Evolutionary conservation across 2,888 invertebrate species (phyloP), one percentile per base, ranked within the genome.

Genomic region (Boloria euphrosyne): DNA sequence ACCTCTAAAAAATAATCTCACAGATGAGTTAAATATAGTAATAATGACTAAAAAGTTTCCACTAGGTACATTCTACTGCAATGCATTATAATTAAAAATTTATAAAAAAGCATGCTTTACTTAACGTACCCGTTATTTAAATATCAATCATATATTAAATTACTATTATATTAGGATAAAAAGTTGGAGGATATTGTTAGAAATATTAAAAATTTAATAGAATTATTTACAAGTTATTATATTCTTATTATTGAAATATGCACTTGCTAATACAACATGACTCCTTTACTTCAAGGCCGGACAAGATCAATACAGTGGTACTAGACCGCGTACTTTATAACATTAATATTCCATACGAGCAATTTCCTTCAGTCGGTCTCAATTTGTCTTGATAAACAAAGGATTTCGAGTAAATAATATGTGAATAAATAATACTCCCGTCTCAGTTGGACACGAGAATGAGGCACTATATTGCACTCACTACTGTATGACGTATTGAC

Each of bases 321-420:
- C 47, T 38, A 38, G 51, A 57, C 57, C 18, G 31, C 17, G 44
- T 57, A 27, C 46, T 27, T 46, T 51, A 57, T 57, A 46, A 58
- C 53, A 65, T 68, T 65, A 58, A 57, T 61, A 68, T 68, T 65
- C 60, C 22, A 14, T 16, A 49, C 68, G 51, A 62, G 46, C 47
- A 57, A 47, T 53, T 65, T 68, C 65, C 65, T 65, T 49, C 49
- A 53, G 53, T 57, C 63, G 49, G 44, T 31, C 54, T 60, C 51
- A 61, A 64, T 64, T 65, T 60, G 59, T 64, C 46, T 46, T 55
- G 17, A 58, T 59, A 63, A 67, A 60, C 60, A 55, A 64, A 46
- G 51, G 53, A 49, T 54, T 63, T 67, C 44, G 52, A 61, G 44
- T 43, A 51, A 65, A 60, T 47, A 50, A 52, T 17, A 46, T 52